Evolutionary conservation across 2,797 vertebrate species (phyloP).

Genomic region (Euthynnus affinis): DNA sequence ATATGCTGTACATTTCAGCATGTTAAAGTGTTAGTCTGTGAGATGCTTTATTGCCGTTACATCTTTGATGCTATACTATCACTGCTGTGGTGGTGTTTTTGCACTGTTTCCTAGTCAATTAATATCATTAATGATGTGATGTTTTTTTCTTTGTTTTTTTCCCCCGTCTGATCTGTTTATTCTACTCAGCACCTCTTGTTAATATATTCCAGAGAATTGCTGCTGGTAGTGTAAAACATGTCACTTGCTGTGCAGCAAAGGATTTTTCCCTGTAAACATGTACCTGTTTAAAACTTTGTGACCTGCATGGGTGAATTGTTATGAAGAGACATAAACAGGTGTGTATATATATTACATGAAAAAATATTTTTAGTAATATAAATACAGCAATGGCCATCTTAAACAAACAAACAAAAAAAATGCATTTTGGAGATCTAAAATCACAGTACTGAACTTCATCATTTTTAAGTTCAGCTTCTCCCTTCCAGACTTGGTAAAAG

Average conservation of each 20-base stretch:
- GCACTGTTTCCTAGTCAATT: background rate
- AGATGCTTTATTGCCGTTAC: background rate
- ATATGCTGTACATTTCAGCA: background rate
- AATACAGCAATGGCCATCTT: background rate
- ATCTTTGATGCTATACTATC: background rate
- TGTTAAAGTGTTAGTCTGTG: background rate
- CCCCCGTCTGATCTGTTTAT: too few relatives aligned
- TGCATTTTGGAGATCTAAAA: slow-evolving; percentile 2
- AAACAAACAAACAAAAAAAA: slow-evolving; percentile 4
- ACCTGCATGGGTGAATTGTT: background rate
- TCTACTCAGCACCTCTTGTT: too few relatives aligned
- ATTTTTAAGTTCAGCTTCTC: slow-evolving; percentile 52
- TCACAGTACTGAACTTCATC: slow-evolving; percentile 16
- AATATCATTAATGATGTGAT: background rate
- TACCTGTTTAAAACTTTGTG: slow-evolving; percentile 1
- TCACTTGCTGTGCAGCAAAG: slow-evolving; percentile 20
- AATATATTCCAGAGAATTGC: slow-evolving; percentile 18
- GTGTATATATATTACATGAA: background rate
- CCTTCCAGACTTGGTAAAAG: slow-evolving; percentile 66
- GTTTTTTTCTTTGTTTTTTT: too few relatives aligned
- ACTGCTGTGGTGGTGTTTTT: slow-evolving; percentile 17
- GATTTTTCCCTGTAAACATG: background rate
- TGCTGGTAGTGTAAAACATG: slow-evolving; percentile 25
- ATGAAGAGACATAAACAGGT: too few relatives aligned
- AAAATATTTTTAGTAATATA: background rate